These are phyloP conservation scores for Mayetiola destructor DNA, from an alignment of 2,888 invertebrate species.

Conservation along the genomic window DNA sequence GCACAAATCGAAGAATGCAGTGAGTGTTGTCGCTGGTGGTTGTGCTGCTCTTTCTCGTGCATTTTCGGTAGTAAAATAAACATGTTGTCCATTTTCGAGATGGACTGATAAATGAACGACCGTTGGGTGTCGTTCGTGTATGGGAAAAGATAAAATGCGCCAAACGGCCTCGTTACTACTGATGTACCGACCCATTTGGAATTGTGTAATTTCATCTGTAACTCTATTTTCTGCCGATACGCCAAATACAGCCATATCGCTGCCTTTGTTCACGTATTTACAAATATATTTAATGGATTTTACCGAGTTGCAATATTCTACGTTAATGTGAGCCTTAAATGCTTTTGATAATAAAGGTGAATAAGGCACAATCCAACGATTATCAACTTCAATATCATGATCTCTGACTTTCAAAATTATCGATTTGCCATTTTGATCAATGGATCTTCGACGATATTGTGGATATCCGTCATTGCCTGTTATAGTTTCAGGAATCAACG, in stretches of 20 bases:
- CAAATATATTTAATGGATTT: constrained; percentile 4
- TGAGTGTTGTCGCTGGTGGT: constrained; percentile 23
- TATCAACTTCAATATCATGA: constrained; percentile 22
- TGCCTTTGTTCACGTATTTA: constrained; percentile 20
- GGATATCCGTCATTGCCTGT: constrained; percentile 27
- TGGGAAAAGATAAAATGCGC: constrained; percentile 19
- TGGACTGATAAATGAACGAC: constrained; percentile 21
- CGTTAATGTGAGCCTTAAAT: constrained; percentile 4
- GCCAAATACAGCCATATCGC: constrained; percentile 25
- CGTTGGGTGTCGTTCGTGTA: constrained; percentile 19
- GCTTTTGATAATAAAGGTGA: background rate
- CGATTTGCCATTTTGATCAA: constrained; percentile 21
- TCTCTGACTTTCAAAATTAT: constrained; percentile 19
- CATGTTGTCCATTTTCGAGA: constrained; percentile 21
- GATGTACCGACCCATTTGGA: constrained; percentile 20
- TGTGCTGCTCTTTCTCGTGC: constrained; percentile 19
- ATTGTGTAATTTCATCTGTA: constrained; percentile 16
- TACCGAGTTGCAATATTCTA: constrained; percentile 3
- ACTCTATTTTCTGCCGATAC: constrained; percentile 21
- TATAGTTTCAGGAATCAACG: constrained; percentile 22
- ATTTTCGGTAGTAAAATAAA: constrained; percentile 18
- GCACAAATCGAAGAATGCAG: constrained; percentile 27
- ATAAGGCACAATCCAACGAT: constrained; percentile 28
- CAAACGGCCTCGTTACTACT: constrained; percentile 20
- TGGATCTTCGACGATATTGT: constrained; percentile 23